phyloP scores from a whole-genome alignment of 2,888 invertebrate genomes.

The Adela reaumurella region DNA sequence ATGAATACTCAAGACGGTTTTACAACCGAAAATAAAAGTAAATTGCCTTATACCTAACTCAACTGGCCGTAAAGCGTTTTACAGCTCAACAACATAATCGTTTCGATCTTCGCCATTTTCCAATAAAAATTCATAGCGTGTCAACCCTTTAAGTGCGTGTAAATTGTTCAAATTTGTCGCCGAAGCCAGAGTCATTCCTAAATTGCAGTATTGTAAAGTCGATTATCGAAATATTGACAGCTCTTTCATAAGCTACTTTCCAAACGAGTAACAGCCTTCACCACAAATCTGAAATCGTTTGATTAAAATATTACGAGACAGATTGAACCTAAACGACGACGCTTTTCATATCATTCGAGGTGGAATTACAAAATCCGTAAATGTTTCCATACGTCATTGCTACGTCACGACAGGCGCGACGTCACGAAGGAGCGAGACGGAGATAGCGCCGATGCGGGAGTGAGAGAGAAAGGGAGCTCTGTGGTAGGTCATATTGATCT shows the following conservation, averaged over 20 bases:
- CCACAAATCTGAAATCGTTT: slow-evolving; percentile 36
- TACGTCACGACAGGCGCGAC: slow-evolving; percentile 15
- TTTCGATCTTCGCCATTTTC: neutral
- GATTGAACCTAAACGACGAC: slow-evolving; percentile 25
- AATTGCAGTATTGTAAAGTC: neutral
- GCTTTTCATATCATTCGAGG: slow-evolving; percentile 19
- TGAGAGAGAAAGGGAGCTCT: slow-evolving; percentile 30
- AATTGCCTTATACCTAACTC: too few species aligned
- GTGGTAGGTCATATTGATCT: slow-evolving; percentile 56
- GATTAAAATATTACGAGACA: slow-evolving; percentile 20
- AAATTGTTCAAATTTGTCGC: neutral
- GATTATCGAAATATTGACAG: neutral
- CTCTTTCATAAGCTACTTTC: neutral
- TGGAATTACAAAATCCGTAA: slow-evolving; percentile 29
- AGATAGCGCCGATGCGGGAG: slow-evolving; percentile 15
- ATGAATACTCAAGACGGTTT: too few species aligned
- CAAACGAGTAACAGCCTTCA: slow-evolving; percentile 19
- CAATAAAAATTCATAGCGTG: neutral
- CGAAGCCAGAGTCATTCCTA: too few species aligned
- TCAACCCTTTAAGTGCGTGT: neutral
- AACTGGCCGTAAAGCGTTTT: too few species aligned
- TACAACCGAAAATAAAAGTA: too few species aligned
- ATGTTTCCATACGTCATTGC: slow-evolving; percentile 39
- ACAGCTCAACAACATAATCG: too few species aligned
- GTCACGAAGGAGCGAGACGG: slow-evolving; percentile 29